Conservation (phyloP, 2,888 invertebrate genomes). For the Tetranychus truncatus region DNA sequence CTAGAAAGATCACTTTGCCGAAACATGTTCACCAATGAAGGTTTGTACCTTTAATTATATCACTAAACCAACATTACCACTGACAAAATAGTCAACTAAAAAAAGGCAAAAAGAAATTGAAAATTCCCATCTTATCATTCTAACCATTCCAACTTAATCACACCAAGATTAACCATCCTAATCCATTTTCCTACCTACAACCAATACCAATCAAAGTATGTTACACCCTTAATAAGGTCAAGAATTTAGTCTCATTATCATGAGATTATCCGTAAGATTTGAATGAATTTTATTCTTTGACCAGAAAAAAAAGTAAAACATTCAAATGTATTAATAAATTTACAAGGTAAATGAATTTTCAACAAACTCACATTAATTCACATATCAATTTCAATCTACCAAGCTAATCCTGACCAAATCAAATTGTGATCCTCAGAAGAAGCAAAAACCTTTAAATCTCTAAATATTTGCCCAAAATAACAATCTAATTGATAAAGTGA, state of each 20-base stretch:
- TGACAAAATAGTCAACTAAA: background rate
- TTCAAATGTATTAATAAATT: background rate
- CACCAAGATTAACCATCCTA: background rate
- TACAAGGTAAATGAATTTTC: background rate
- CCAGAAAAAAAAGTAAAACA: background rate
- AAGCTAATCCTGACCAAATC: too few relatives aligned
- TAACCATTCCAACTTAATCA: background rate
- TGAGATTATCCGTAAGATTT: too few relatives aligned
- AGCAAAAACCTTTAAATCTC: too few relatives aligned
- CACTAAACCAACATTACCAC: too few relatives aligned
- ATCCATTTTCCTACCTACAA: background rate
- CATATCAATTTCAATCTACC: too few relatives aligned
- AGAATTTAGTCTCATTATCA: too few relatives aligned
- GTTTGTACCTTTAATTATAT: background rate
- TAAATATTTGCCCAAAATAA: too few relatives aligned
- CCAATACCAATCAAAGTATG: too few relatives aligned
- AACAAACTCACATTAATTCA: background rate
- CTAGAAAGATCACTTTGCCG: slow-evolving; percentile 2
- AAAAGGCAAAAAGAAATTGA: background rate
- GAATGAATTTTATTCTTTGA: background rate
- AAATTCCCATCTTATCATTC: background rate
- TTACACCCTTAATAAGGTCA: too few relatives aligned
- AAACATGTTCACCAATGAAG: slow-evolving; percentile 1
- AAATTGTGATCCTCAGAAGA: too few relatives aligned
- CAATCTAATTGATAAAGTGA: too few relatives aligned